Evolutionary conservation across 2,888 invertebrate genomes (phyloP), one percentile per base, ranked within the genome.

Genomic region (Pammene fasciana): DNA sequence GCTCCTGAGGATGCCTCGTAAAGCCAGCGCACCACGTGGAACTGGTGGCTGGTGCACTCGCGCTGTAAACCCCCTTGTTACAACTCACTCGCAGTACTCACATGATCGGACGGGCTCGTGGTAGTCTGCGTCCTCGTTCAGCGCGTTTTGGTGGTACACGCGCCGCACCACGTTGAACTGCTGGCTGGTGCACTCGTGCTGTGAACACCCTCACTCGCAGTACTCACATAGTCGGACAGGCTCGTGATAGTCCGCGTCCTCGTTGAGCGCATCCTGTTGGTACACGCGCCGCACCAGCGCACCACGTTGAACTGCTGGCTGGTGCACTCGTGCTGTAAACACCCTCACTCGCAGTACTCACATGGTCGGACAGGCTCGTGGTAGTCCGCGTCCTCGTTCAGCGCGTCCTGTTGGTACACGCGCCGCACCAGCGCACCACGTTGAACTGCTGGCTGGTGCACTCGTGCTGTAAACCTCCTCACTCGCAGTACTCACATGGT

Each of bases 251-350:
- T 94, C 93, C 5, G 94, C 94, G 75, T 94, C 94, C 68, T 93
- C 93, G 82, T 95, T 94, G 57, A 96, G 89, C 9, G 94, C 93
- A 72, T 95, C 95, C 77, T 95, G 94, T 68, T 94, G 94, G 82
- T 95, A 95, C 7, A 95, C 94, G 0, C 95, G 93, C 16, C 95
- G 87, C 71, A 95, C n/a, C n/a, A n/a, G n/a, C n/a, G n/a, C n/a
- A n/a, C 93, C 36, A 95, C 94, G 80, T 92, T 93, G 81, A 92
- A 90, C 82, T 92, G 88, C 76, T 90, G 86, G 65, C 80, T 86
- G 1, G 90, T 78, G 82, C 67, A 48, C 80, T 80, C 9, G 80
- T 75, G 89, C 92, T 92, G 88, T 0, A 60, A 75, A 79, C n/a
- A n/a, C n/a, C n/a, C n/a, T n/a, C n/a, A n/a, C n/a, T n/a, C n/a